Evolutionary conservation across 2,797 vertebrate species (phyloP).

Genomic region (Lophius americanus): DNA sequence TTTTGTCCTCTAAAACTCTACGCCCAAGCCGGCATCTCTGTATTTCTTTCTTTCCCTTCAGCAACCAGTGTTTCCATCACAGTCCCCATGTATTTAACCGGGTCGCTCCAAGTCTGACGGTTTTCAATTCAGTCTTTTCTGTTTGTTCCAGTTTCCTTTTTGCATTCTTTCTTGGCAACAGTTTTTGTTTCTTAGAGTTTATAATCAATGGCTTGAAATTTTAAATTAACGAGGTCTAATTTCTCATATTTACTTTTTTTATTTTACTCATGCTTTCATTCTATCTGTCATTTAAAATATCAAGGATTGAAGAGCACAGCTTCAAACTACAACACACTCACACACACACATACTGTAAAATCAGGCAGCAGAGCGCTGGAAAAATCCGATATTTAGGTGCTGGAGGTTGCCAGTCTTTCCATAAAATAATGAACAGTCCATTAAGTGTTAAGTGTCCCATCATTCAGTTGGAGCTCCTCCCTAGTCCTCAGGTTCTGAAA

Average conservation of each 20-base stretch:
- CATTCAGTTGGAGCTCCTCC: no score
- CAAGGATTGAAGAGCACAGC: neutral
- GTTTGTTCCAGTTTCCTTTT: constrained; percentile 1
- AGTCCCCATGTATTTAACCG: constrained; percentile 15
- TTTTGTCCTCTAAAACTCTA: constrained; percentile 43
- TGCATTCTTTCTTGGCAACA: neutral
- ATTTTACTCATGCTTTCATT: neutral
- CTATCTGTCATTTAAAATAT: neutral
- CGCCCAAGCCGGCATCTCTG: constrained; percentile 57
- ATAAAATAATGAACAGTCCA: no score
- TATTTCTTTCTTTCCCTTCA: constrained; percentile 14
- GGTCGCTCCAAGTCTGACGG: constrained; percentile 5
- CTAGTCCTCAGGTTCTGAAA: no score
- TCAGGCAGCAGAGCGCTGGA: no score
- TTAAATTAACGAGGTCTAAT: neutral
- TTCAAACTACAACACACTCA: neutral
- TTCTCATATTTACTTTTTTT: no score
- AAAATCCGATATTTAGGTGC: no score
- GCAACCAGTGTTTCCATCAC: constrained; percentile 11
- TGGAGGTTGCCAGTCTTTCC: no score
- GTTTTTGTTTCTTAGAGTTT: constrained; percentile 2
- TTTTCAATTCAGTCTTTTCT: constrained; percentile 25
- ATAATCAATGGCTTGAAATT: neutral
- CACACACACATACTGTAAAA: no score
- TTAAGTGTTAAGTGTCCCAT: no score